Evolutionary conservation across 2,797 vertebrate genomes (phyloP).

Genomic region (Malurus splendens): DNA sequence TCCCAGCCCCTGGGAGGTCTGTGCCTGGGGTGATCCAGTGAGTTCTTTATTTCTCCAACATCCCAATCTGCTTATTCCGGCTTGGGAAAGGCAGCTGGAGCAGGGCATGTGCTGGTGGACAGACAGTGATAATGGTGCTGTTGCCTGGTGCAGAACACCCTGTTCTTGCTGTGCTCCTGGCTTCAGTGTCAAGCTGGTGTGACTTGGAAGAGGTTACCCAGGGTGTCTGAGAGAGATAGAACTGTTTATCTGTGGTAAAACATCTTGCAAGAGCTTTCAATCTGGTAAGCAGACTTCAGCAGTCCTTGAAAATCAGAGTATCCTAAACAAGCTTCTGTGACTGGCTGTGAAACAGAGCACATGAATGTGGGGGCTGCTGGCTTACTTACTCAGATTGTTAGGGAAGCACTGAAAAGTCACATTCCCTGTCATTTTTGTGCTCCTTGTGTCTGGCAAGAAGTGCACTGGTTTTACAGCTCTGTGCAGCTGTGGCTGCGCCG

Average conservation of each 20-base stretch:
- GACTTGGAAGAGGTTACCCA: background rate
- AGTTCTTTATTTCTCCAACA: background rate
- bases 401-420: background rate
- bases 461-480: background rate
- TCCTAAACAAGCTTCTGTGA: background rate
- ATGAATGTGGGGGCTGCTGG: background rate
- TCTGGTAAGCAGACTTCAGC: background rate
- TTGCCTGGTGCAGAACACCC: background rate
- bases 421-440: background rate
- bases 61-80: background rate
- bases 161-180: background rate
- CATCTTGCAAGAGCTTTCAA: background rate
- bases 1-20: background rate
- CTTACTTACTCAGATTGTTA: background rate
- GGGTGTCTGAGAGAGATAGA: background rate
- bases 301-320: background rate
- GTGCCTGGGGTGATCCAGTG: background rate
- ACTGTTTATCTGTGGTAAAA: background rate
- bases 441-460: background rate
- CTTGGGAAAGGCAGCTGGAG: background rate
- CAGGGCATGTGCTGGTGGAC: background rate
- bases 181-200: background rate
- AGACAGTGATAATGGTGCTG: background rate
- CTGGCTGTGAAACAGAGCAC: background rate
- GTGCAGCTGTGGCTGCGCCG: background rate